Conservation (phyloP, 2,888 invertebrate species). For the Platycnemis pennipes region DNA sequence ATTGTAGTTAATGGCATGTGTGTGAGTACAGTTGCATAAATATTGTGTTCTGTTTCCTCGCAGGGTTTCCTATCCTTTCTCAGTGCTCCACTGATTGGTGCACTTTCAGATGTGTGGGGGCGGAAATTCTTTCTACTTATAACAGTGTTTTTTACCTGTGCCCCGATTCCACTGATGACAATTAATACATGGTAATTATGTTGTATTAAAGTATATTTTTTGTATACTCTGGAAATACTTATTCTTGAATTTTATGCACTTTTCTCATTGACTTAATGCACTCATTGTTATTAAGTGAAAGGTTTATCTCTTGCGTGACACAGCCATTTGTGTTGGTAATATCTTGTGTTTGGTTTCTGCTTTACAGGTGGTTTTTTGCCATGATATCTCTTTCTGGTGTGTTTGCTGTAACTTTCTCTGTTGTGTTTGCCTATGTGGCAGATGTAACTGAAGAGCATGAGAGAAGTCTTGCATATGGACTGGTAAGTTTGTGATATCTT, state of each 20-base stretch:
- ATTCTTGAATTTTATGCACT: neutral
- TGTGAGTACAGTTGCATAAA: too few relatives aligned
- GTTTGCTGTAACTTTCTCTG: slow-evolving; percentile 99
- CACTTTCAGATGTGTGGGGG: slow-evolving; percentile 98
- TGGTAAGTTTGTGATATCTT: slow-evolving; percentile 87
- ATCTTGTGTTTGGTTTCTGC: neutral
- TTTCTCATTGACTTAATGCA: neutral
- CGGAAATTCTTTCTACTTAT: slow-evolving; percentile 98
- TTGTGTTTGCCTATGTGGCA: slow-evolving; percentile 99
- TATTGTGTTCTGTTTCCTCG: slow-evolving; percentile 72
- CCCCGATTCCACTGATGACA: slow-evolving; percentile 99
- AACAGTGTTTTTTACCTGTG: slow-evolving; percentile 99
- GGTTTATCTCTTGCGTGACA: neutral
- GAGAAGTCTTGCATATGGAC: slow-evolving; percentile 95
- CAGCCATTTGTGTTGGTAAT: neutral
- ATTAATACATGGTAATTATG: slow-evolving; percentile 94
- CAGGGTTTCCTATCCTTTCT: slow-evolving; percentile 97
- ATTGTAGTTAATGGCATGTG: neutral
- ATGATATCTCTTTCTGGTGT: slow-evolving; percentile 99
- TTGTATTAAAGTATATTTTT: neutral
- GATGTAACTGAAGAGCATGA: slow-evolving; percentile 99
- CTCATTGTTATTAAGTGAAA: neutral
- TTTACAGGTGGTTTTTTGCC: slow-evolving; percentile 95
- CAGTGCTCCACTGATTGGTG: slow-evolving; percentile 98
- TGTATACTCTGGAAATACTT: neutral